Percentiles rank a stretch among this genome's conserved stretches.
phyloP scores from a whole-genome alignment of 2,113 vertebrate genomes.

The Nerophis ophidion region DNA sequence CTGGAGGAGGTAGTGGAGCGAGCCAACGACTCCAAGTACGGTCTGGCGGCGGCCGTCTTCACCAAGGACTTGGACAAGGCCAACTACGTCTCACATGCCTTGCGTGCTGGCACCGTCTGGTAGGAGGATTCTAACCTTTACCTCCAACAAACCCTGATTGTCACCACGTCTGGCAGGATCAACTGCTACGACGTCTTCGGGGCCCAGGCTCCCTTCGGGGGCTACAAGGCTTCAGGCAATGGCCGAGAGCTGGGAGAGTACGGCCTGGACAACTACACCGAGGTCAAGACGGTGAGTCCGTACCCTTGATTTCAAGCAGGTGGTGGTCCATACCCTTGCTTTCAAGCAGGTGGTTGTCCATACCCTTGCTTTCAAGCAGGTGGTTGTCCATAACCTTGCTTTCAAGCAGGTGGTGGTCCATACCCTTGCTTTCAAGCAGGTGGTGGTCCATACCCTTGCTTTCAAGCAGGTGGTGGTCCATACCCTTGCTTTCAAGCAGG shows the following conservation, averaged over 20 bases:
- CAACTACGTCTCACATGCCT: slow-evolving; percentile 79
- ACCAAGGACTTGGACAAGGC: slow-evolving; percentile 90
- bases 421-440: too few relatives aligned
- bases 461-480: too few relatives aligned
- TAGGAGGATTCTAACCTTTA: slow-evolving; percentile 35
- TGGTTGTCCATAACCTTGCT: too few relatives aligned
- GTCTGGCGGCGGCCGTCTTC: slow-evolving; percentile 89
- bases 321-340: too few relatives aligned
- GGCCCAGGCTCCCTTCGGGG: slow-evolving; percentile 88
- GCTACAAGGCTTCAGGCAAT: slow-evolving; percentile 89
- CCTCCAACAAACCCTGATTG: too few relatives aligned
- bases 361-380: too few relatives aligned
- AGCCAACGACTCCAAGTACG: slow-evolving; percentile 86
- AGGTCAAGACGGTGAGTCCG: slow-evolving; percentile 86
- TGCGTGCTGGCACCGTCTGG: slow-evolving; percentile 93
- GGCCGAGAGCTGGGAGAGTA: slow-evolving; percentile 92
- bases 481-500: too few relatives aligned
- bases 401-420: too few relatives aligned
- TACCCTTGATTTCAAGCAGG: too few relatives aligned
- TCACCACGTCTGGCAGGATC: slow-evolving; percentile 70
- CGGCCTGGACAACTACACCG: slow-evolving; percentile 83
- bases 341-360: too few relatives aligned
- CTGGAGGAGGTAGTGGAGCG: slow-evolving; percentile 87
- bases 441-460: too few relatives aligned
- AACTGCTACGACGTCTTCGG: slow-evolving; percentile 94